Conservation (phyloP, 2,113 vertebrate genomes). For the Melanostigma gelatinosum region DNA sequence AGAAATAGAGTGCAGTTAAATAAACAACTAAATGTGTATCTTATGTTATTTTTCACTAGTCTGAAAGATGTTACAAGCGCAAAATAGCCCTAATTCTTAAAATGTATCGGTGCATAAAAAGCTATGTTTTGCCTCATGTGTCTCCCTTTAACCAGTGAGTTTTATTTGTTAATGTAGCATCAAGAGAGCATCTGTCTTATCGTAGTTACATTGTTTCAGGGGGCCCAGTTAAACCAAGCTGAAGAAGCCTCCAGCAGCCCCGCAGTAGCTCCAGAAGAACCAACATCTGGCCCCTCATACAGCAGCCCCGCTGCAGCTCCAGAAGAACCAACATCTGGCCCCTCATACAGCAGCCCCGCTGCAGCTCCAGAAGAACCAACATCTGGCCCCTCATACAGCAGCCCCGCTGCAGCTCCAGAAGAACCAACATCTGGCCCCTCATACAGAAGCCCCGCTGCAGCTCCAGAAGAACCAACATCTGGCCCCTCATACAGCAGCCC, state of each 20-base stretch:
- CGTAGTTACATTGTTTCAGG: constrained; percentile 46
- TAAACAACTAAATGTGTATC: background rate
- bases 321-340: too few relatives aligned
- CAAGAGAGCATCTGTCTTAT: background rate
- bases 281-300: background rate
- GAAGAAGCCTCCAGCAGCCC: constrained; percentile 23
- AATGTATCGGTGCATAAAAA: background rate
- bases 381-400: background rate
- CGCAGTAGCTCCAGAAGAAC: constrained; percentile 16
- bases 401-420: background rate
- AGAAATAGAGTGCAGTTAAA: background rate
- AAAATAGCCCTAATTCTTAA: background rate
- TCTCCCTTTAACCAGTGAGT: background rate
- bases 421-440: too few relatives aligned
- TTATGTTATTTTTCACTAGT: background rate
- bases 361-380: too few relatives aligned
- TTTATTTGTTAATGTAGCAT: background rate
- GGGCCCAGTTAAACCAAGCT: constrained; percentile 50
- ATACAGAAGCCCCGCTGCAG: too few relatives aligned
- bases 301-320: background rate
- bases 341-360: too few relatives aligned
- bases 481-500: background rate
- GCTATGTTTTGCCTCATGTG: background rate
- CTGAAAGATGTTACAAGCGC: background rate
- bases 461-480: too few relatives aligned